A percentile compares a stretch with the other conserved stretches of the same genome.
phyloP scores from a whole-genome alignment of 2,888 invertebrate genomes.

The Hirtodrosophila cameraria region DNA sequence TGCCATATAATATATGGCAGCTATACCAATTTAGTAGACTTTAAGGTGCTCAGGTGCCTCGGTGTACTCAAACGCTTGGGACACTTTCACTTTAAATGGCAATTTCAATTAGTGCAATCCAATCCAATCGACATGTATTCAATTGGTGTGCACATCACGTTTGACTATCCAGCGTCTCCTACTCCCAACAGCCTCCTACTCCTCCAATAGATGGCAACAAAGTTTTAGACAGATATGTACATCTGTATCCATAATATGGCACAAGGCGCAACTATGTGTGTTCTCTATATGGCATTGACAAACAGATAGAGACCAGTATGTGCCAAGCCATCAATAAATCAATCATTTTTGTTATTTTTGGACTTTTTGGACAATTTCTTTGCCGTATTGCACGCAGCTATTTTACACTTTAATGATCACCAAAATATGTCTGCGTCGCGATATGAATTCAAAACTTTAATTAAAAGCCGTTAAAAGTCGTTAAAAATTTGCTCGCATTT shows the following conservation, averaged over 20 bases:
- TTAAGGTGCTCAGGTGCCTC: conserved; percentile 52
- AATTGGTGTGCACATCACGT: conserved; percentile 73
- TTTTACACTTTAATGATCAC: conserved; percentile 79
- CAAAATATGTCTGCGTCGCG: conserved; percentile 49
- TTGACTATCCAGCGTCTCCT: conserved; percentile 21
- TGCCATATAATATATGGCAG: conserved; percentile 4
- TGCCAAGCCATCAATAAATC: conserved; percentile 66
- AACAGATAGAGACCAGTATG: conserved; percentile 23
- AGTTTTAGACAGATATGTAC: conserved; percentile 43
- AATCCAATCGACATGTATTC: conserved; percentile 54
- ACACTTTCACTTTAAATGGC: conserved; percentile 76
- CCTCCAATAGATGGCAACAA: conserved; percentile 34
- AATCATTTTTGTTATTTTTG: no score
- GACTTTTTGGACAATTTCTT: conserved; percentile 52
- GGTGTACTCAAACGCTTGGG: conserved; percentile 40
- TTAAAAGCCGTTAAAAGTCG: conserved; percentile 77
- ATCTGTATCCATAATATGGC: conserved; percentile 41
- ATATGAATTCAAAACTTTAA: conserved; percentile 72
- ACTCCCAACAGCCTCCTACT: conserved; percentile 19
- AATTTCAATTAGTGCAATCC: conserved; percentile 76
- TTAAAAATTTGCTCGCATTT: conserved; percentile 71
- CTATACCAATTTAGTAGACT: conserved; percentile 28
- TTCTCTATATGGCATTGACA: conserved; percentile 45
- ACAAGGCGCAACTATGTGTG: conserved; percentile 18
- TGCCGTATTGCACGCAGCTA: conserved; percentile 37